A percentile compares a stretch with the other conserved stretches of the same genome.
Evolutionary conservation across 2,797 vertebrate species (phyloP).

Genomic region (Morelia viridis): DNA sequence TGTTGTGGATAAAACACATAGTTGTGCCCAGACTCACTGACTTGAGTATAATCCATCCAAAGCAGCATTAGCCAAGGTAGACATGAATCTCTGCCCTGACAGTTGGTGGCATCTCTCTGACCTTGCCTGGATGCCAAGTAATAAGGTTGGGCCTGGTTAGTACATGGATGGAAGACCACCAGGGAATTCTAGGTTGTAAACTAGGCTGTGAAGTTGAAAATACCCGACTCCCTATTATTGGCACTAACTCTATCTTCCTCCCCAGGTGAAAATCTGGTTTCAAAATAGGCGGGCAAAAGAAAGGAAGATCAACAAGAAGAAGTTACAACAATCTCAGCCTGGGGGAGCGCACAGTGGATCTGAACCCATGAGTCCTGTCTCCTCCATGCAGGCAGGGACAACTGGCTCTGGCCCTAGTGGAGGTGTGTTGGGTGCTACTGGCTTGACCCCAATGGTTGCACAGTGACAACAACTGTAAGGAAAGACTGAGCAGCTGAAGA

Average conservation of each 20-base stretch:
- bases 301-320: constrained; percentile 82
- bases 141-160: not conserved
- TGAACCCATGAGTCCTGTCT: constrained; percentile 72
- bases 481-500: constrained; percentile 4
- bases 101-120: not conserved
- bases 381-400: constrained; percentile 64
- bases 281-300: constrained; percentile 82
- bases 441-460: constrained; percentile 53
- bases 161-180: not conserved
- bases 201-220: not conserved
- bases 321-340: constrained; percentile 73
- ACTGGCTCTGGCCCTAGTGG: constrained; percentile 54
- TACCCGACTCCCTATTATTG: not conserved
- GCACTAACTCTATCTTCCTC: not conserved
- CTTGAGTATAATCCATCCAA: not conserved
- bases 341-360: constrained; percentile 60
- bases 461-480: constrained; percentile 11
- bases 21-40: not conserved
- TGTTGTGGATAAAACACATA: not conserved
- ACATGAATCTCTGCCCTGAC: not conserved
- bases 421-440: constrained; percentile 55
- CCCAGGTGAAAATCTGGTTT: constrained; percentile 83
- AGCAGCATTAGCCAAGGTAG: not conserved
- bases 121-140: not conserved
- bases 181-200: not conserved